phyloP scores from a whole-genome alignment of 2,113 vertebrate species.

The Lepisosteus oculatus region DNA sequence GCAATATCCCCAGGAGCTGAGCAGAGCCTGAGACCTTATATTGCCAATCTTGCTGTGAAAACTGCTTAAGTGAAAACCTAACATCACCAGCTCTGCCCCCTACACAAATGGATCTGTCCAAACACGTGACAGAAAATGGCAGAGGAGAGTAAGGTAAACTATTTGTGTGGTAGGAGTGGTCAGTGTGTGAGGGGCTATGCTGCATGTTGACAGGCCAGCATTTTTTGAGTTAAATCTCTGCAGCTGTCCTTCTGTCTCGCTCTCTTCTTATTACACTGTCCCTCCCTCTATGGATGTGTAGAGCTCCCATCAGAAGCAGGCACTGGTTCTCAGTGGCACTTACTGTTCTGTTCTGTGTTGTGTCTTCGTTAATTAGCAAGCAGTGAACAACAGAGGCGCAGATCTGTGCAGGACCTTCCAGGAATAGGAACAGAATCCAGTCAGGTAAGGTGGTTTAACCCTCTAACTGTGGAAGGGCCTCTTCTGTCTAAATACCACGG shows the following conservation, averaged over 20 bases:
- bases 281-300: slow-evolving; percentile 40
- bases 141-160: slow-evolving; percentile 59
- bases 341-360: slow-evolving; percentile 53
- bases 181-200: slow-evolving; percentile 55
- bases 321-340: slow-evolving; percentile 45
- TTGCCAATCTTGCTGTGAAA: slow-evolving; percentile 58
- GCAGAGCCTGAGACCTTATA: background rate
- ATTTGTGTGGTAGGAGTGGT: slow-evolving; percentile 65
- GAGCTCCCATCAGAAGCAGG: slow-evolving; percentile 53
- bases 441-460: slow-evolving; percentile 74
- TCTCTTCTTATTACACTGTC: background rate
- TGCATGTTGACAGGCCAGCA: slow-evolving; percentile 57
- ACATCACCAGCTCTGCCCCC: slow-evolving; percentile 63
- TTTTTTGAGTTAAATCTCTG: slow-evolving; percentile 67
- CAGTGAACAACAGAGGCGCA: slow-evolving; percentile 88
- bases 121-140: slow-evolving; percentile 69
- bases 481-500: too few relatives aligned
- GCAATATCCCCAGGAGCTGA: background rate
- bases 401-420: slow-evolving; percentile 92
- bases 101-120: slow-evolving; percentile 53
- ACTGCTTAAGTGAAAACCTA: slow-evolving; percentile 75
- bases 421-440: slow-evolving; percentile 82
- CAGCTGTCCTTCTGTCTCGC: slow-evolving; percentile 58
- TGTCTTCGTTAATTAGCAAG: slow-evolving; percentile 64
- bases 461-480: too few relatives aligned